Evolutionary conservation across 2,888 invertebrate species (phyloP).

Genomic region (Cremastinae sp.): DNA sequence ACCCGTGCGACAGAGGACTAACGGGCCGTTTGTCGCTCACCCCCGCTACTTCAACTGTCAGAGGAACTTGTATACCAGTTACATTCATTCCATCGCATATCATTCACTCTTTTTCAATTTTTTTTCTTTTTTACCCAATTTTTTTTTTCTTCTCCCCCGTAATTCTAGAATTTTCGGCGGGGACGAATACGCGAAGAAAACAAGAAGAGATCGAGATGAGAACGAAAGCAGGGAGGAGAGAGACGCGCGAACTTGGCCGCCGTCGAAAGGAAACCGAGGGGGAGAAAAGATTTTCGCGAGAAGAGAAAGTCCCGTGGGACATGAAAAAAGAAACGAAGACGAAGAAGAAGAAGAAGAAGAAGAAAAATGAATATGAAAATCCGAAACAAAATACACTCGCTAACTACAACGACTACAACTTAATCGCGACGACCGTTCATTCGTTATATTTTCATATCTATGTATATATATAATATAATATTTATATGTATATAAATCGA

Average conservation of each 20-base stretch:
- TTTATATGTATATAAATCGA: slow-evolving; percentile 52
- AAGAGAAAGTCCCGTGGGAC: slow-evolving; percentile 24
- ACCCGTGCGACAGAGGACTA: slow-evolving; percentile 70
- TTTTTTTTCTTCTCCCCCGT: slow-evolving; percentile 47
- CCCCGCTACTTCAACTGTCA: slow-evolving; percentile 76
- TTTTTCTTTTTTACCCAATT: slow-evolving; percentile 39
- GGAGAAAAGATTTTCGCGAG: too few species aligned
- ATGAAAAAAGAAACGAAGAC: slow-evolving; percentile 11
- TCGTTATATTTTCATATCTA: slow-evolving; percentile 34
- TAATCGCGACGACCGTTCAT: slow-evolving; percentile 47
- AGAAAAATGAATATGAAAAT: slow-evolving; percentile 35
- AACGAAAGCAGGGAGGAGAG: too few species aligned
- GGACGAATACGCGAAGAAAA: slow-evolving; percentile 13
- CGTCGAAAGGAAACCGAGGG: too few species aligned
- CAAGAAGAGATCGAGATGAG: slow-evolving; percentile 36
- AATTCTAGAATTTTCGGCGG: slow-evolving; percentile 8
- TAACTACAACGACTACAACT: slow-evolving; percentile 65
- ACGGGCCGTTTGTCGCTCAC: slow-evolving; percentile 69
- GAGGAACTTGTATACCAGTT: slow-evolving; percentile 90
- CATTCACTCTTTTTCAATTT: slow-evolving; percentile 43
- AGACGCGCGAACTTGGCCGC: too few species aligned
- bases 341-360: slow-evolving; percentile 44
- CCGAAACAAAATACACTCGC: slow-evolving; percentile 61
- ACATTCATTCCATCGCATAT: slow-evolving; percentile 71
- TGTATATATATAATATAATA: slow-evolving; percentile 57